phyloP scores from a whole-genome alignment of 2,797 vertebrate species.

The Acanthopagrus latus region DNA sequence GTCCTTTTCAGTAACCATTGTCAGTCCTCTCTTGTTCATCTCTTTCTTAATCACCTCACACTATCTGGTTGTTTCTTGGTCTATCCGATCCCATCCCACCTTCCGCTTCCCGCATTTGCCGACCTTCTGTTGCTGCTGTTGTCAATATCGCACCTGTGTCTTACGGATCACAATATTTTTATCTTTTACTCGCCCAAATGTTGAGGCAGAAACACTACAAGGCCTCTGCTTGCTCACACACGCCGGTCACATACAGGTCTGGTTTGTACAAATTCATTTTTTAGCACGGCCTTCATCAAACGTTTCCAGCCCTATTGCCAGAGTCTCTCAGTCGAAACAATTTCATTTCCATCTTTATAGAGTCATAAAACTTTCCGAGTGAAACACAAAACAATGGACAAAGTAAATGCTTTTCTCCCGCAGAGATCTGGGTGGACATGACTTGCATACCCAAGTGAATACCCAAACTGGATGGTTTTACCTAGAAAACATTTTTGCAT shows the following conservation, averaged over 20 bases:
- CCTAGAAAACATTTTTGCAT: background rate
- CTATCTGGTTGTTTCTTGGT: background rate
- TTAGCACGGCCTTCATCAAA: background rate
- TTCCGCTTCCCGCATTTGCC: conserved; percentile 2
- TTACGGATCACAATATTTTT: background rate
- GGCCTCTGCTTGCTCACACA: background rate
- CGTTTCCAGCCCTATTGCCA: background rate
- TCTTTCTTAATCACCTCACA: conserved; percentile 11
- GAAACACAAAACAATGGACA: background rate
- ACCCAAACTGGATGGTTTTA: background rate
- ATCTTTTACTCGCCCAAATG: conserved; percentile 1
- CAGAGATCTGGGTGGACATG: background rate
- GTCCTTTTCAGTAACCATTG: conserved; percentile 31
- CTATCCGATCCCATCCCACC: background rate
- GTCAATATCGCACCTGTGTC: background rate
- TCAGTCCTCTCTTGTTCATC: conserved; percentile 6
- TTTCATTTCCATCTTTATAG: background rate
- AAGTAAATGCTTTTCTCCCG: background rate
- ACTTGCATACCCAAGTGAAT: background rate
- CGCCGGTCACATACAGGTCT: background rate
- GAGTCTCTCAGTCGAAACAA: background rate
- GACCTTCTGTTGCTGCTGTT: background rate
- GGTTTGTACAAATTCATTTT: background rate
- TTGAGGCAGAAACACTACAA: background rate
- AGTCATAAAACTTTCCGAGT: background rate